Evolutionary conservation across 2,797 vertebrate genomes (phyloP).

Genomic region (Hipposideros larvatus): DNA sequence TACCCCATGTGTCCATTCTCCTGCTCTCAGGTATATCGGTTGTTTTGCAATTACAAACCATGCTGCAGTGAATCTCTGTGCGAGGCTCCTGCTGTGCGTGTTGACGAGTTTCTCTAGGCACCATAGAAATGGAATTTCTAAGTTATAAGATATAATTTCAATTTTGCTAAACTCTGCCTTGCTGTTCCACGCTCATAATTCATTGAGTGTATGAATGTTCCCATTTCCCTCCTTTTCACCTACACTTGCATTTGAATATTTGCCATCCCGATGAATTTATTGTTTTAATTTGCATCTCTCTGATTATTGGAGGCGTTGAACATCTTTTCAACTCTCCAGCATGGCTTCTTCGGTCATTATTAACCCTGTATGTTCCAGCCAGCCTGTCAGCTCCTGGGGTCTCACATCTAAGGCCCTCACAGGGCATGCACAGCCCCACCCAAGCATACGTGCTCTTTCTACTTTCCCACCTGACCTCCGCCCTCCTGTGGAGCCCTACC

Average conservation of each 20-base stretch:
- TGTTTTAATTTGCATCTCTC: not conserved
- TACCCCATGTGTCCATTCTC: not conserved
- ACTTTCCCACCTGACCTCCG: not conserved
- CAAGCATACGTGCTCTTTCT: not conserved
- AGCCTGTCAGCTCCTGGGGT: not conserved
- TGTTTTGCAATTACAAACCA: not conserved
- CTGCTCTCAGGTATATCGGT: accelerated
- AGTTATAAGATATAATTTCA: not conserved
- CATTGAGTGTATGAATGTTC: not conserved
- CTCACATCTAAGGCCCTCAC: not conserved
- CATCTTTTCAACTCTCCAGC: not conserved
- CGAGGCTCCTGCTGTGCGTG: accelerated
- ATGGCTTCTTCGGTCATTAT: not conserved
- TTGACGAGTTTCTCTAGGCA: not conserved
- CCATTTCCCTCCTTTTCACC: not conserved
- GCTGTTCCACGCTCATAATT: not conserved
- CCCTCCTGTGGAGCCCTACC: not conserved
- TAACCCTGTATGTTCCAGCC: not conserved
- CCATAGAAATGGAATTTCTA: not conserved
- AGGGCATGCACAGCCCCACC: not conserved
- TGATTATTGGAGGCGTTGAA: not conserved
- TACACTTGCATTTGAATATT: not conserved
- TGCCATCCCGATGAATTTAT: not conserved
- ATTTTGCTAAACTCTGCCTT: not conserved
- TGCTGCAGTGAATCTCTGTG: accelerated